A percentile compares a stretch with the other conserved stretches of the same genome.
These are phyloP conservation scores for Gymnothorax javanicus DNA, from an alignment of 2,797 vertebrate genomes.

Conservation along the genomic window DNA sequence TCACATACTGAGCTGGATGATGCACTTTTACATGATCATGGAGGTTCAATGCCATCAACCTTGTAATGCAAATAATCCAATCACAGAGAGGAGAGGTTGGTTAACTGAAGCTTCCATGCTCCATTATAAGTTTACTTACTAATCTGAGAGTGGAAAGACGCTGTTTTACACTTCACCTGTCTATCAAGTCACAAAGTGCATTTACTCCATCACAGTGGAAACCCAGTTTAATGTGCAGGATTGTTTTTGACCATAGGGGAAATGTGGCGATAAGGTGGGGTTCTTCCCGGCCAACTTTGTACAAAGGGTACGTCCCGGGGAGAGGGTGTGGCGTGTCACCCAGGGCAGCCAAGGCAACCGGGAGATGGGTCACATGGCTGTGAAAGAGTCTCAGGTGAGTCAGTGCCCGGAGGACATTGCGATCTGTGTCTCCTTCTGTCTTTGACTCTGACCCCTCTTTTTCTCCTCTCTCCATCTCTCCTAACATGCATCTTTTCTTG, in stretches of 20 bases:
- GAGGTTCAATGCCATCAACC: too few species aligned
- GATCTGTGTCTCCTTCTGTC: neutral
- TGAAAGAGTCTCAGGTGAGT: slow-evolving; percentile 86
- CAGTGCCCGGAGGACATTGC: neutral
- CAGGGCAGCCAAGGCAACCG: slow-evolving; percentile 80
- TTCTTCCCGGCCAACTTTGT: slow-evolving; percentile 94
- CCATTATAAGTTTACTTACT: too few species aligned
- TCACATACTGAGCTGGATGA: too few species aligned
- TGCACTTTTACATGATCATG: too few species aligned
- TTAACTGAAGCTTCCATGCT: too few species aligned
- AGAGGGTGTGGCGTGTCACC: slow-evolving; percentile 86
- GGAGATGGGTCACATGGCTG: slow-evolving; percentile 85
- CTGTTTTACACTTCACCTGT: neutral
- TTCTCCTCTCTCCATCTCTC: neutral
- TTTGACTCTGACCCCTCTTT: neutral
- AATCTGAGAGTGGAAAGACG: too few species aligned
- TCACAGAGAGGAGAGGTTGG: too few species aligned
- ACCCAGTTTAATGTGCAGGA: neutral
- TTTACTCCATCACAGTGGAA: neutral
- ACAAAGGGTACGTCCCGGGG: slow-evolving; percentile 86
- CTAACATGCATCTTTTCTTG: neutral
- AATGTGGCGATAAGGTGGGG: slow-evolving; percentile 83
- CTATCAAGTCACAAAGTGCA: neutral
- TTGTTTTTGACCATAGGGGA: slow-evolving; percentile 72
- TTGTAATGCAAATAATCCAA: too few species aligned